Evolutionary conservation across 1,140 invertebrate species (phyloP).

Genomic region (Helicoverpa zea): DNA sequence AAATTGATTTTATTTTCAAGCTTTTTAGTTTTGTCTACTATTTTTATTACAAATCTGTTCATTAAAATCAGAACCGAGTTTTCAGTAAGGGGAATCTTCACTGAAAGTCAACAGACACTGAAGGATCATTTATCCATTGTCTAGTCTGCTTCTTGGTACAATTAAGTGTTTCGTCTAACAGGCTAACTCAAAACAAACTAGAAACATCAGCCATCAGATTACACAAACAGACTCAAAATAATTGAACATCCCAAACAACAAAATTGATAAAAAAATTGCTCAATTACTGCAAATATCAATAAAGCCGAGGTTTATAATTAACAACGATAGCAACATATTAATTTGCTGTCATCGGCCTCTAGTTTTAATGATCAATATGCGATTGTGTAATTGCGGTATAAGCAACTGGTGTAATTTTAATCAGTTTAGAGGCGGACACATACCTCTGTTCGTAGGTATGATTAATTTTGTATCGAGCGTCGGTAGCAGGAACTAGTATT

Average conservation of each 20-base stretch:
- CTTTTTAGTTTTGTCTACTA: no score
- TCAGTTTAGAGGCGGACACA: conserved; percentile 24
- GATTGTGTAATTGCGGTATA: conserved; percentile 26
- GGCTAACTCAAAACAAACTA: no score
- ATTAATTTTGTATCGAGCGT: conserved; percentile 4
- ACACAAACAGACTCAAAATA: no score
- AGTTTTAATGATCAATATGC: conserved; percentile 17
- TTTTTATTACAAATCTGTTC: no score
- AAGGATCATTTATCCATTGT: no score
- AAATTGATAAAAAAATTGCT: background rate
- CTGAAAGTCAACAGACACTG: background rate
- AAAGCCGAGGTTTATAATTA: background rate
- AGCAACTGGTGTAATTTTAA: conserved; percentile 14
- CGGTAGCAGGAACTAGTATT: conserved; percentile 9
- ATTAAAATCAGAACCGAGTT: background rate
- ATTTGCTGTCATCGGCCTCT: conserved; percentile 16
- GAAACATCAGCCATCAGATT: no score
- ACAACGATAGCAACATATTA: conserved; percentile 3
- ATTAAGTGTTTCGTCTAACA: no score
- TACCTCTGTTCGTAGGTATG: background rate
- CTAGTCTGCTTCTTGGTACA: no score
- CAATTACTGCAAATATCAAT: conserved; percentile 19
- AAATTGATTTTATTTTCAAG: no score
- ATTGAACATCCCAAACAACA: background rate
- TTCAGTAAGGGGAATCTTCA: background rate